Base-by-base conservation (phyloP, 2,113 vertebrate species). In the Seriola rivoliana region DNA sequence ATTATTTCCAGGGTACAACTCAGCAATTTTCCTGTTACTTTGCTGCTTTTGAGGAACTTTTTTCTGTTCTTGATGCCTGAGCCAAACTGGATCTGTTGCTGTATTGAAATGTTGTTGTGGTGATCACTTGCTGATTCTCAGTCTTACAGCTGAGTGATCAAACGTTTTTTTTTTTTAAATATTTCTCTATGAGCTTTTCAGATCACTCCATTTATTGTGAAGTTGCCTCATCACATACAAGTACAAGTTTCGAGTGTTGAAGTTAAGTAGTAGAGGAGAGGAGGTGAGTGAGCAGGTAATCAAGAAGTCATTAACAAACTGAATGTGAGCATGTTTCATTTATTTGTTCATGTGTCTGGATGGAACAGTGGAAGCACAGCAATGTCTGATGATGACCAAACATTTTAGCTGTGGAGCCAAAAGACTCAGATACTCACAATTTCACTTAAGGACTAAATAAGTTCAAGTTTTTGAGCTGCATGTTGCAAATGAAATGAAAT, bases 31-130 rank as follows among this genome's bases (percentile, higher is more conserved):
- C 44, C 50, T 34, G 38, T 38, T 23, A 44, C 52, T 75, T 72
- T 70, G 36, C 23, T 80, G 62, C 1, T 32, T 81, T 67, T 34
- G 34, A 67, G 38, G 8, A 65, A 64, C 29, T 38, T 82, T 21
- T 71, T 79, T 6, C 8, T 75, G 58, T 66, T 71, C 40, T 38
- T 73, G 59, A 60, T 17, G 36, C 72, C 46, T 11, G 70, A 84
- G 78, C 71, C 36, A 87, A 85, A 78, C 82, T 63, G 48, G 8
- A 71, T 25, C 65, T 78, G 55, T 46, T 21, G 44, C 67, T 57
- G 44, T 59, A 21, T 42, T 82, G 70, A 50, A 42, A 38, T 75
- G 65, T 69, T 50, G 55, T 52, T 4, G 13, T 44, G 36, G 63
- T 9, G 36, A 71, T 87, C 69, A 60, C 21, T 68, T 72, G 32